Evolutionary conservation across 2,113 vertebrate species (phyloP).

Genomic region (Crotalus horridus): DNA sequence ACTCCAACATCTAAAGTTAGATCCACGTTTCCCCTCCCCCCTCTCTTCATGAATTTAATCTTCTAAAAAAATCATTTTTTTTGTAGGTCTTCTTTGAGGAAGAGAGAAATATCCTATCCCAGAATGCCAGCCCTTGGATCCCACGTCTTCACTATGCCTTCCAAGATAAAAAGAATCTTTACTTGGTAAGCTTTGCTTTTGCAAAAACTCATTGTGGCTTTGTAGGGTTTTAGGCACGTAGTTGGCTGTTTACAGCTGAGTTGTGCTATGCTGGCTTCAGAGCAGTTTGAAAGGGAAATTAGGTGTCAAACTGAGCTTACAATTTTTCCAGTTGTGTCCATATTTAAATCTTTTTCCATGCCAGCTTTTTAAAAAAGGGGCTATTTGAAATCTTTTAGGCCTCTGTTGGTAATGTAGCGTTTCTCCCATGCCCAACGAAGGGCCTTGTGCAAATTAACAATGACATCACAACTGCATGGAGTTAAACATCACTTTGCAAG

Average conservation of each 20-base stretch:
- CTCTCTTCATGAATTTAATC: conserved; percentile 9
- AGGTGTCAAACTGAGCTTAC: neutral
- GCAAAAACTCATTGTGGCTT: neutral
- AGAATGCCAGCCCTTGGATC: conserved; percentile 87
- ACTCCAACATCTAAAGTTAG: conserved; percentile 21
- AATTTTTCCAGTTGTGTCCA: neutral
- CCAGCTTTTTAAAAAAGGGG: neutral
- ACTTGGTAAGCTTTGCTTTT: conserved; percentile 78
- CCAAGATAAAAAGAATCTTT: conserved; percentile 89
- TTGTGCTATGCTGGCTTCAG: neutral
- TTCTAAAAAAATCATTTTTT: neutral
- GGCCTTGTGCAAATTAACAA: neutral
- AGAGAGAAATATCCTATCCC: conserved; percentile 83
- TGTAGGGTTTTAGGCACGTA: neutral
- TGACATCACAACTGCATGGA: neutral
- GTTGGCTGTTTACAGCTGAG: neutral
- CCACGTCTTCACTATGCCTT: conserved; percentile 89
- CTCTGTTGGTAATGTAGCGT: neutral
- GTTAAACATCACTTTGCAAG: neutral
- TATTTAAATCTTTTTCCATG: neutral
- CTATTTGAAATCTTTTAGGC: neutral
- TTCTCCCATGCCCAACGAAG: neutral
- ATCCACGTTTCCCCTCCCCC: conserved; percentile 7
- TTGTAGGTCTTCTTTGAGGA: conserved; percentile 88
- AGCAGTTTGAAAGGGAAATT: neutral